Conservation (phyloP, 2,113 vertebrate genomes). For the Phycodurus eques region DNA sequence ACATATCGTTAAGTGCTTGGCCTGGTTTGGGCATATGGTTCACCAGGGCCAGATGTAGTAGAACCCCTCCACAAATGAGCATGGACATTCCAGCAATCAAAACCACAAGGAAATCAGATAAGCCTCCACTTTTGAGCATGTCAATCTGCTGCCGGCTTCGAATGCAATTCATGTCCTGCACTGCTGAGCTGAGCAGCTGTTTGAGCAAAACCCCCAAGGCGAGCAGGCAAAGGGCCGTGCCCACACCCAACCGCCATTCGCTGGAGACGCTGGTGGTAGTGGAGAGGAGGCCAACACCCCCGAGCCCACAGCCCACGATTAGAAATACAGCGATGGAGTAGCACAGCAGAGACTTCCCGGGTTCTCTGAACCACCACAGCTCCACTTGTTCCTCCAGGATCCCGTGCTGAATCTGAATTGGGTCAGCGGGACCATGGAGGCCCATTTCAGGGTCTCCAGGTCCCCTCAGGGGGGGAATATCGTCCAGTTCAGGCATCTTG, state of each 20-base stretch:
- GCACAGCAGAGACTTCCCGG: constrained; percentile 86
- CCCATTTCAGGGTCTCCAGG: constrained; percentile 34
- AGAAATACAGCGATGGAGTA: constrained; percentile 84
- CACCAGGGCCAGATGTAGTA: constrained; percentile 81
- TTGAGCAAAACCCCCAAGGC: constrained; percentile 90
- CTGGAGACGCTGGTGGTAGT: constrained; percentile 93
- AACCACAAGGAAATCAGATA: constrained; percentile 84
- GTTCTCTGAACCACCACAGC: constrained; percentile 96
- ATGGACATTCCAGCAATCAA: constrained; percentile 82
- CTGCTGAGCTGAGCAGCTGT: constrained; percentile 92
- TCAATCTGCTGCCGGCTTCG: constrained; percentile 85
- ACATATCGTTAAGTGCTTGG: constrained; percentile 83
- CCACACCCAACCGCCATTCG: constrained; percentile 88
- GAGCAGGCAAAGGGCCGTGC: constrained; percentile 88
- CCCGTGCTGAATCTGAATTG: constrained; percentile 77
- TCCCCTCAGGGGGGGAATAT: constrained; percentile 65
- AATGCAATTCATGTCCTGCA: constrained; percentile 98
- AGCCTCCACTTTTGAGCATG: constrained; percentile 88
- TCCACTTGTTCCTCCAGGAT: constrained; percentile 94
- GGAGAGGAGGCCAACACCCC: constrained; percentile 87
- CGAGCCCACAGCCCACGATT: constrained; percentile 86
- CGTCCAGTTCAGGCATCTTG: constrained; percentile 81
- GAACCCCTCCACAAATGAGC: constrained; percentile 82
- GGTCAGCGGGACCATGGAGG: constrained; percentile 49
- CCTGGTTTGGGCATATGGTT: constrained; percentile 78